Evolutionary conservation across 2,113 vertebrate species (phyloP).

Genomic region (sheep (Ovis aries)): ARS-UI_Ramb_v3.0 NC_056059.1:117117001-117117500

Average conservation of each 20-base stretch:
- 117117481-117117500: background rate
- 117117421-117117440: background rate
- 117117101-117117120: background rate
- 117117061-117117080: background rate
- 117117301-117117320: background rate
- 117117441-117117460: background rate
- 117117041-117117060: background rate
- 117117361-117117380: background rate
- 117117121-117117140: background rate
- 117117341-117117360: background rate
- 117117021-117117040: background rate
- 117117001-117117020: background rate
- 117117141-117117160: background rate
- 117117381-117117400: background rate
- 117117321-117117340: background rate
- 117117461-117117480: background rate
- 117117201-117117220: background rate
- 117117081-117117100: background rate
- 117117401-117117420: background rate
- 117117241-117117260: background rate
- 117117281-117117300: background rate
- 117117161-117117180: background rate
- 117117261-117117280: background rate
- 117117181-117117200: background rate
- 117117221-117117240: background rate